These are phyloP conservation scores for Palythoa grandis DNA, from an alignment of 92 coral and sea anemone species.

Conservation along the genomic window DNA sequence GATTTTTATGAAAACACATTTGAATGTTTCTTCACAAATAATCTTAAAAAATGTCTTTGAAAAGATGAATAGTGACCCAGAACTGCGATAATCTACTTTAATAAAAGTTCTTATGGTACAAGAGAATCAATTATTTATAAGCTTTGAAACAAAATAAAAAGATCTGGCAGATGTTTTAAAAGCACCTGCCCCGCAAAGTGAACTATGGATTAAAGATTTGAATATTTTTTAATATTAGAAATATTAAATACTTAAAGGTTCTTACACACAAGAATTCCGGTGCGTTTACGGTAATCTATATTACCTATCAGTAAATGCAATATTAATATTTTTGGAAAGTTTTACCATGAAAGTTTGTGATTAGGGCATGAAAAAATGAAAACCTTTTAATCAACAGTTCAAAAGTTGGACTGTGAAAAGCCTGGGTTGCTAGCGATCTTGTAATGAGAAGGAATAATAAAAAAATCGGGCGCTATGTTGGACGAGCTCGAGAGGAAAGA, in stretches of 20 bases:
- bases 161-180: slow-evolving; percentile 14
- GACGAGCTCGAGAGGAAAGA: no score
- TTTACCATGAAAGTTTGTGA: background rate
- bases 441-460: no score
- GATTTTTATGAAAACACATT: background rate
- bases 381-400: no score
- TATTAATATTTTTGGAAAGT: slow-evolving; percentile 8
- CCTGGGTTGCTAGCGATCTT: no score
- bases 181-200: background rate
- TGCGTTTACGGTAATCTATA: background rate
- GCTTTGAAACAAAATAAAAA: background rate
- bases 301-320: slow-evolving; percentile 13
- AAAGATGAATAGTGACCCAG: background rate
- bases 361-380: no score
- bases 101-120: background rate
- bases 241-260: no score
- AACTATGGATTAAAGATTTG: background rate
- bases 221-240: background rate
- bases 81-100: background rate
- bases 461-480: no score
- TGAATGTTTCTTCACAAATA: background rate
- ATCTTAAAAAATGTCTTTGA: background rate
- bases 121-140: background rate
- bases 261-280: slow-evolving; percentile 2
- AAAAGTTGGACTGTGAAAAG: no score